A percentile compares a stretch with the other conserved stretches of the same genome.
Conservation (phyloP, 2,797 vertebrate species). For the Lepus oiostolus region DNA sequence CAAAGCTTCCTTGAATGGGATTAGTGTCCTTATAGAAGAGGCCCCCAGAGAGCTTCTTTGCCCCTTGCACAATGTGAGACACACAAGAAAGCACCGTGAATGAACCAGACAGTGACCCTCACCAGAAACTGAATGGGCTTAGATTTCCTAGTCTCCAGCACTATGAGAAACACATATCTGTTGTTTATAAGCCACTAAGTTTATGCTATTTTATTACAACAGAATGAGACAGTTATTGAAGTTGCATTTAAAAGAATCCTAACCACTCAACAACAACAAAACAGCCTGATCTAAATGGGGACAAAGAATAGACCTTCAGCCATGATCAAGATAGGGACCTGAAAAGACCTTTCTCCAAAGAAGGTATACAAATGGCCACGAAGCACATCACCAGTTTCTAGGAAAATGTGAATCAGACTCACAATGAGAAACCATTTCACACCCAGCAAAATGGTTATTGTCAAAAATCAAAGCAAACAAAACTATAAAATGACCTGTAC, state of each 20-base stretch:
- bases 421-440: not conserved
- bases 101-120: not conserved
- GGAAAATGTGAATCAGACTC: constrained; percentile 14
- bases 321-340: not conserved
- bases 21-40: not conserved
- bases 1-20: not conserved
- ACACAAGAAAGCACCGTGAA: not conserved
- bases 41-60: not conserved
- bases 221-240: not conserved
- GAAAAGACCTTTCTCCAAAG: not conserved
- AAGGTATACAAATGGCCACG: not conserved
- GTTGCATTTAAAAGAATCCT: not conserved
- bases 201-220: not conserved
- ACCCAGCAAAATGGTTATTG: not conserved
- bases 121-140: not conserved
- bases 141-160: not conserved
- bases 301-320: not conserved
- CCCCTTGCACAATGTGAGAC: not conserved
- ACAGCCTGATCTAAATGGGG: not conserved
- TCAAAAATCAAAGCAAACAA: not conserved
- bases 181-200: not conserved
- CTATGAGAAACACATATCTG: not conserved
- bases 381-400: not conserved
- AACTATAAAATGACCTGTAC: not conserved
- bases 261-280: not conserved